These are phyloP conservation scores for Chymomyza procnemis DNA, from an alignment of 2,888 invertebrate species.

Conservation along the genomic window DNA sequence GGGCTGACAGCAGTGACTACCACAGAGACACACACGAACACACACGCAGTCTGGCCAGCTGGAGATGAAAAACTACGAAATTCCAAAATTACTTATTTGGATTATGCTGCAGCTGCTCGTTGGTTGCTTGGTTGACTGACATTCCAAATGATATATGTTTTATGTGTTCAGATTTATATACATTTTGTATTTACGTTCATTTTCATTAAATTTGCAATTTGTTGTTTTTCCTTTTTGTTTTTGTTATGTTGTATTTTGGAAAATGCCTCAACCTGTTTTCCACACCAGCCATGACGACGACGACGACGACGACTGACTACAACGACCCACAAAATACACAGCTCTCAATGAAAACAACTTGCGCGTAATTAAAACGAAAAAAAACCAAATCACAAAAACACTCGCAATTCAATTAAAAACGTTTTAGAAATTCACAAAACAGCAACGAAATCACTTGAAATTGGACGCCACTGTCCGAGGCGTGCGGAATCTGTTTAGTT, in stretches of 20 bases:
- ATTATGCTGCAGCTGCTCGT: constrained; percentile 37
- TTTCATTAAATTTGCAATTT: constrained; percentile 2
- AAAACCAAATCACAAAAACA: constrained; percentile 27
- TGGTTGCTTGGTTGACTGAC: constrained; percentile 19
- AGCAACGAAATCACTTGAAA: constrained; percentile 44
- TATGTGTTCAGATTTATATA: constrained; percentile 5
- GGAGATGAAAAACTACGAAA: constrained; percentile 43
- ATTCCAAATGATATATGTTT: neutral
- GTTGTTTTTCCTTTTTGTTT: constrained; percentile 29
- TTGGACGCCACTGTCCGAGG: constrained; percentile 9
- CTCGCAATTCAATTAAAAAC: constrained; percentile 71
- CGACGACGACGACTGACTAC: constrained; percentile 59
- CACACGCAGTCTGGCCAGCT: constrained; percentile 3
- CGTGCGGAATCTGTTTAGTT: neutral
- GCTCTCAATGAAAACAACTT: constrained; percentile 34
- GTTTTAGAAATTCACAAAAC: constrained; percentile 31
- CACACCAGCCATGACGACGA: constrained; percentile 44
- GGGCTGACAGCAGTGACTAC: constrained; percentile 35
- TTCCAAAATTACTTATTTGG: constrained; percentile 61
- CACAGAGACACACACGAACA: constrained; percentile 24
- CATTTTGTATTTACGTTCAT: constrained; percentile 32
- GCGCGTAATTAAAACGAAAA: constrained; percentile 57
- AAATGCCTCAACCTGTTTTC: constrained; percentile 56
- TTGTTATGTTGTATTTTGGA: constrained; percentile 42
- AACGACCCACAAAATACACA: constrained; percentile 59